Evolutionary conservation across 2,888 invertebrate species (phyloP).

Genomic region (Liodrosophila aerea): DNA sequence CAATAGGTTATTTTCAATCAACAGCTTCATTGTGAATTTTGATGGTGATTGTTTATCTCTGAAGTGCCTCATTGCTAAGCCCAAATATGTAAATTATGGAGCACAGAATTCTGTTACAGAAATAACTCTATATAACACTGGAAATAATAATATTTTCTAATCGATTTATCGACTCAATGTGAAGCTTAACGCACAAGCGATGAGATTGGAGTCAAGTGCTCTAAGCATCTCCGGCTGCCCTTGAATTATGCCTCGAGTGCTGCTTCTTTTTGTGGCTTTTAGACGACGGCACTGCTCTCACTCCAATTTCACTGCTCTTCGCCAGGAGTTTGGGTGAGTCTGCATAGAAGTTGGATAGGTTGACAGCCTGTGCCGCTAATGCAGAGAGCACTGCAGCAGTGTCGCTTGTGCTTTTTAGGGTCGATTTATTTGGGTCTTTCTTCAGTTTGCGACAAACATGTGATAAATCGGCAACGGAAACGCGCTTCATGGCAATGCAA

Average conservation of each 20-base stretch:
- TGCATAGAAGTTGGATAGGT: not conserved
- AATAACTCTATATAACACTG: not conserved
- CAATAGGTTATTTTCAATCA: conserved; percentile 35
- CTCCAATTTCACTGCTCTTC: not conserved
- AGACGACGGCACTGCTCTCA: not conserved
- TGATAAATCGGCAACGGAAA: conserved; percentile 39
- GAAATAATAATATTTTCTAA: too few relatives aligned
- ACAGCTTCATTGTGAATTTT: conserved; percentile 47
- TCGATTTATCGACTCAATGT: too few relatives aligned
- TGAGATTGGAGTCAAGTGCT: too few relatives aligned
- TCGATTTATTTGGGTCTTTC: not conserved
- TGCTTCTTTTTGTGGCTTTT: conserved; percentile 7
- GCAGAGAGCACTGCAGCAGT: conserved; percentile 9
- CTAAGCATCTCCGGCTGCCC: conserved; percentile 13
- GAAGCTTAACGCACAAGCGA: too few relatives aligned
- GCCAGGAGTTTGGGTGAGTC: conserved; percentile 2
- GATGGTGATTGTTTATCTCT: conserved; percentile 6
- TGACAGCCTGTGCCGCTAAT: conserved; percentile 15
- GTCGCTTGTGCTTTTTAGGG: not conserved
- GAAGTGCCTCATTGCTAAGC: conserved; percentile 22
- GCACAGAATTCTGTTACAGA: not conserved
- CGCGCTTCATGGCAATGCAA: conserved; percentile 56
- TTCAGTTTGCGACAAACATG: conserved; percentile 7
- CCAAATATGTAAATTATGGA: conserved; percentile 10
- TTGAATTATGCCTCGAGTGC: conserved; percentile 1